A percentile compares a stretch with the other conserved stretches of the same genome.
phyloP scores from a whole-genome alignment of 2,888 invertebrate genomes.

The Colostygia pectinataria region DNA sequence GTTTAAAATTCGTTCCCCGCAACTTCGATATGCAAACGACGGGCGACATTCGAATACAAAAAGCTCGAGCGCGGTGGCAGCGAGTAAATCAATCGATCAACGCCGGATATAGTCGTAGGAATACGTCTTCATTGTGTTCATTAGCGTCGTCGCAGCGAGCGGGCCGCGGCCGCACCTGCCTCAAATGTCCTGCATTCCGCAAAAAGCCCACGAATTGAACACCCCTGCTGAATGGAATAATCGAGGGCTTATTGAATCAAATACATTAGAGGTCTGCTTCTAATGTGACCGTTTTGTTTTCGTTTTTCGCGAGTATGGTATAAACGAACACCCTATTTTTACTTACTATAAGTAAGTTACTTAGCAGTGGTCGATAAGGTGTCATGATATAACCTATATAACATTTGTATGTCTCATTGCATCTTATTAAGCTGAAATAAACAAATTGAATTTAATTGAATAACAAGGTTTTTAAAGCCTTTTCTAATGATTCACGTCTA shows the following conservation, averaged over 20 bases:
- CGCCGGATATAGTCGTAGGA: conserved; percentile 79
- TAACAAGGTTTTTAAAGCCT: too few relatives aligned
- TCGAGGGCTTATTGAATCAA: conserved; percentile 29
- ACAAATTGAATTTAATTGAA: too few relatives aligned
- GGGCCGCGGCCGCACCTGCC: conserved; percentile 68
- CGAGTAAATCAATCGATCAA: conserved; percentile 83
- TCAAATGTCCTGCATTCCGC: conserved; percentile 65
- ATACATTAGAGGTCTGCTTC: conserved; percentile 24
- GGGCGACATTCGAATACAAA: conserved; percentile 81
- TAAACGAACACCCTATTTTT: too few relatives aligned
- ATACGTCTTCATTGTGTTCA: conserved; percentile 83
- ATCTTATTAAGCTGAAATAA: too few relatives aligned
- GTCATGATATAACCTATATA: too few relatives aligned
- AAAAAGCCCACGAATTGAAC: conserved; percentile 60
- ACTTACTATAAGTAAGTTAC: too few relatives aligned
- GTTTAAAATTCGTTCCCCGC: conserved; percentile 76
- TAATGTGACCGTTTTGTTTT: not conserved
- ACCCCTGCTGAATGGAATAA: conserved; percentile 43
- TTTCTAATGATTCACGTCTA: too few relatives aligned
- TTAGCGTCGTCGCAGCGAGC: conserved; percentile 66
- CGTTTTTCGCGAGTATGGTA: not conserved
- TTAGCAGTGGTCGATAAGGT: too few relatives aligned
- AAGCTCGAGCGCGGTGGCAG: conserved; percentile 81
- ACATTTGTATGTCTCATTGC: too few relatives aligned
- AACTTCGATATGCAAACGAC: conserved; percentile 76